phyloP scores from a whole-genome alignment of 2,113 vertebrate genomes.

The Coreoperca whiteheadi region DNA sequence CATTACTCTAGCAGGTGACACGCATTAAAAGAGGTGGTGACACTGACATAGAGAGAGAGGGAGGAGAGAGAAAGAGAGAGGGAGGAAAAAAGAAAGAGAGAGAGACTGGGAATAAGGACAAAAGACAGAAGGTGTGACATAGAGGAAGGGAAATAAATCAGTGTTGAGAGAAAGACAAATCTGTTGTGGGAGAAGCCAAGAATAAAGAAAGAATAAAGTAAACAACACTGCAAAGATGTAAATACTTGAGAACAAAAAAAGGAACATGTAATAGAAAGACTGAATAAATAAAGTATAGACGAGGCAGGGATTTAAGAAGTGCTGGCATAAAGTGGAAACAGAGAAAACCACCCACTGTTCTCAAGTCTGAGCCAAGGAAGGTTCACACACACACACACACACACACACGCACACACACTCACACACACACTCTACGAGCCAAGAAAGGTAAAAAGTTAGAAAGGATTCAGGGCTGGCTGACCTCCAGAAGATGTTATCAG shows the following conservation, averaged over 20 bases:
- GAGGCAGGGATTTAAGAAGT: conserved; percentile 29
- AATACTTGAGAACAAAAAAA: conserved; percentile 15
- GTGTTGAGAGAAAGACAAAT: neutral
- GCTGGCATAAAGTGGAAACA: conserved; percentile 56
- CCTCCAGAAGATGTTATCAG: conserved; percentile 67
- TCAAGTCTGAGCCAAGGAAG: conserved; percentile 41
- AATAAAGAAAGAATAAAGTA: neutral
- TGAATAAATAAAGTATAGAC: conserved; percentile 28
- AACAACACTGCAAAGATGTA: neutral
- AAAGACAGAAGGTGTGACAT: conserved; percentile 8
- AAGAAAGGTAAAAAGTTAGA: conserved; percentile 63
- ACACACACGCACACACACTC: neutral
- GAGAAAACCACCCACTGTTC: conserved; percentile 66
- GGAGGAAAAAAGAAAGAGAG: neutral
- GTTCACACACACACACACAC: conserved; percentile 1
- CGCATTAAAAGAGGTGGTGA: conserved; percentile 78
- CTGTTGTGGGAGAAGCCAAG: neutral
- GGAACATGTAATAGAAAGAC: conserved; percentile 8
- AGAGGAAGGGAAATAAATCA: neutral
- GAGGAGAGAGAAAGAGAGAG: conserved; percentile 10
- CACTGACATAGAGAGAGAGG: conserved; percentile 60
- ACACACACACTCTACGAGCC: conserved; percentile 15
- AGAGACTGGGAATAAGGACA: conserved; percentile 1
- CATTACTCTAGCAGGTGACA: conserved; percentile 77
- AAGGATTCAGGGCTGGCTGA: conserved; percentile 64